These are phyloP conservation scores for Acrobasis consociella DNA, from an alignment of 2,888 invertebrate species.

Conservation along the genomic window DNA sequence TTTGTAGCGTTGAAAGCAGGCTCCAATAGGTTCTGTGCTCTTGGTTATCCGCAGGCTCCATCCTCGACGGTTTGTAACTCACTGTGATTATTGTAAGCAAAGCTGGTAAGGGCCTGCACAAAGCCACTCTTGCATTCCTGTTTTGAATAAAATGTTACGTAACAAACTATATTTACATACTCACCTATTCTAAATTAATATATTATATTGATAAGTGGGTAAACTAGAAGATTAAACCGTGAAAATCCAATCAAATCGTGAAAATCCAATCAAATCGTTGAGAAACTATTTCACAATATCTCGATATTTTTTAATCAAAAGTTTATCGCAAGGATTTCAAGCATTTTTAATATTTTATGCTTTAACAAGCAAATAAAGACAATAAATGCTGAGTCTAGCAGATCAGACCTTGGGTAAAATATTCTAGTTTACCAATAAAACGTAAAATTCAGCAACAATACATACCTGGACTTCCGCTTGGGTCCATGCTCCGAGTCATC, in stretches of 20 bases:
- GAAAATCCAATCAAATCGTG: too few relatives aligned
- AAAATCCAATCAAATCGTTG: too few relatives aligned
- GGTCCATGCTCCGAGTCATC: conserved; percentile 56
- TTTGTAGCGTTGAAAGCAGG: neutral
- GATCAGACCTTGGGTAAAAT: neutral
- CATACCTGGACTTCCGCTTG: conserved; percentile 75
- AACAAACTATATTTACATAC: conserved; percentile 36
- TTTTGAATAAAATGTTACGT: conserved; percentile 40
- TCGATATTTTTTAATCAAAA: too few relatives aligned
- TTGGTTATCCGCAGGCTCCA: too few relatives aligned
- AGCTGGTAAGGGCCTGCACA: conserved; percentile 31
- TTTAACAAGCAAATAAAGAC: too few relatives aligned
- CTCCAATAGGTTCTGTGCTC: neutral
- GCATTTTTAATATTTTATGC: too few relatives aligned
- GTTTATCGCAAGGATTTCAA: too few relatives aligned
- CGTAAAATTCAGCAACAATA: conserved; percentile 25
- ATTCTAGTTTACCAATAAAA: conserved; percentile 15
- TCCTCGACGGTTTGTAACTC: conserved; percentile 2
- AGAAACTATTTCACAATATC: too few relatives aligned
- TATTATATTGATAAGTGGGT: conserved; percentile 24
- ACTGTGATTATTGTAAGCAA: conserved; percentile 28
- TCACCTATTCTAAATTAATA: conserved; percentile 25
- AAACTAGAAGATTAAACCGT: conserved; percentile 12
- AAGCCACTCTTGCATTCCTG: conserved; percentile 50
- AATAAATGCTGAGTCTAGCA: too few relatives aligned